Conservation (phyloP, 2,888 invertebrate genomes). For the Perithous albicinctus region DNA sequence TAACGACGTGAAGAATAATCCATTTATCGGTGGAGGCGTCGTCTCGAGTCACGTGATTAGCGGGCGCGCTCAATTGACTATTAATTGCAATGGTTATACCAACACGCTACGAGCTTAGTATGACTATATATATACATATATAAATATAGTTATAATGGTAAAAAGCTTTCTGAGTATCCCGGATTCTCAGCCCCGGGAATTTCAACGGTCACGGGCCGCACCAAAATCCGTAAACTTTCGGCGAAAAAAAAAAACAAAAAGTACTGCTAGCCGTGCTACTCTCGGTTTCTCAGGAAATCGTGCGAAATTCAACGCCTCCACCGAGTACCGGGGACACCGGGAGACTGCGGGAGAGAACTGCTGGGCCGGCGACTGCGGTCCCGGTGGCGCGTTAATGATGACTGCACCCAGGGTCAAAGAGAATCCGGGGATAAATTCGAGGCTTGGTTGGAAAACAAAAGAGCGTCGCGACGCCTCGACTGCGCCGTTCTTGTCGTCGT, state of each 20-base stretch:
- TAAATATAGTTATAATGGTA: neutral
- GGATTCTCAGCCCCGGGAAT: constrained; percentile 5
- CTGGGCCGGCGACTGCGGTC: constrained; percentile 43
- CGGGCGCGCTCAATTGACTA: constrained; percentile 51
- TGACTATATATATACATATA: constrained; percentile 1
- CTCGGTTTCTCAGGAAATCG: constrained; percentile 49
- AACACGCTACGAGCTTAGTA: neutral
- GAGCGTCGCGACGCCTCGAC: constrained; percentile 21
- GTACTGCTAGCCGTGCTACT: constrained; percentile 34
- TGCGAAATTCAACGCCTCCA: constrained; percentile 49
- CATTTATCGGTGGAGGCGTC: constrained; percentile 36
- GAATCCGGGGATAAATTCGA: constrained; percentile 73
- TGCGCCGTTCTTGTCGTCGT: constrained; percentile 32
- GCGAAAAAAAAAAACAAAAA: constrained; percentile 17
- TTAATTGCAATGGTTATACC: constrained; percentile 44
- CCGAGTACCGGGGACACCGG: too few species aligned
- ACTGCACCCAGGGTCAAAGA: constrained; percentile 74
- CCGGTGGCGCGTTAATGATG: constrained; percentile 75
- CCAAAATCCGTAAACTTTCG: constrained; percentile 36
- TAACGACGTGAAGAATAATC: constrained; percentile 47
- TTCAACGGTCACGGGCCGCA: constrained; percentile 1
- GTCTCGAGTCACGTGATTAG: constrained; percentile 53
- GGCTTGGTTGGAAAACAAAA: constrained; percentile 64
- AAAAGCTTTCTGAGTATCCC: constrained; percentile 33
- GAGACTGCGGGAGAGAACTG: constrained; percentile 14